Percentiles rank a stretch among this genome's conserved stretches.
Evolutionary conservation across 2,797 vertebrate genomes (phyloP).

Genomic region (Carapus acus): DNA sequence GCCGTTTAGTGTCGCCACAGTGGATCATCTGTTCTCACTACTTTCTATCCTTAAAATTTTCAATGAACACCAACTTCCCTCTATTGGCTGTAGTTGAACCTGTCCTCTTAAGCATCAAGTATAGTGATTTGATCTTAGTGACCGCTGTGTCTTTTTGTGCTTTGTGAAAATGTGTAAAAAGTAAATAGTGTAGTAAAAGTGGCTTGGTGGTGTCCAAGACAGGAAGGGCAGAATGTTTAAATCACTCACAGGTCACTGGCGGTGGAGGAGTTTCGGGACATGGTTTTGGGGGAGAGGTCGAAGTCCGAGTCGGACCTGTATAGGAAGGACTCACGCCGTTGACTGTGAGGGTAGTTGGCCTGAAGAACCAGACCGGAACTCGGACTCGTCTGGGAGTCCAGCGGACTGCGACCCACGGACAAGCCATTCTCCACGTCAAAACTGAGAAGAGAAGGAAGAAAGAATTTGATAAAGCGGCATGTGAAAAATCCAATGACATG

Average conservation of each 20-base stretch:
- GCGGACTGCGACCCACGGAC: slow-evolving; percentile 69
- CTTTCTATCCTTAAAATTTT: too few relatives aligned
- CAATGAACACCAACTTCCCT: too few relatives aligned
- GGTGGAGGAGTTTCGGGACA: slow-evolving; percentile 89
- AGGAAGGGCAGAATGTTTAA: too few relatives aligned
- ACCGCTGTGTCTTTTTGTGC: too few relatives aligned
- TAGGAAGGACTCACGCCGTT: slow-evolving; percentile 91
- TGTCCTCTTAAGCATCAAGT: too few relatives aligned
- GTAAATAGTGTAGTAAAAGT: background rate
- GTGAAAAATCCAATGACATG: too few relatives aligned
- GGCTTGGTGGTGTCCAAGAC: background rate
- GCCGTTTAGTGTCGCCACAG: too few relatives aligned
- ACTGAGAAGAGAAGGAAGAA: slow-evolving; percentile 59
- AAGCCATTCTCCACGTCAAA: slow-evolving; percentile 93
- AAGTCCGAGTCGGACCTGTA: slow-evolving; percentile 95
- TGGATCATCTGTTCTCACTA: too few relatives aligned
- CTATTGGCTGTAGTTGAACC: too few relatives aligned
- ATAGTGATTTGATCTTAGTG: too few relatives aligned
- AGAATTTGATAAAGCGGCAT: slow-evolving; percentile 1
- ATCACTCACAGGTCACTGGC: slow-evolving; percentile 89
- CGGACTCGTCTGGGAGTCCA: slow-evolving; percentile 82
- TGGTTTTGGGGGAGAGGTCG: slow-evolving; percentile 85
- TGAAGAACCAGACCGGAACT: slow-evolving; percentile 81
- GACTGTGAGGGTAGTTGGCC: slow-evolving; percentile 79
- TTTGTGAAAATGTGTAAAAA: background rate